Conservation (phyloP, 2,113 vertebrate species). For the Charadrius vociferus region DNA sequence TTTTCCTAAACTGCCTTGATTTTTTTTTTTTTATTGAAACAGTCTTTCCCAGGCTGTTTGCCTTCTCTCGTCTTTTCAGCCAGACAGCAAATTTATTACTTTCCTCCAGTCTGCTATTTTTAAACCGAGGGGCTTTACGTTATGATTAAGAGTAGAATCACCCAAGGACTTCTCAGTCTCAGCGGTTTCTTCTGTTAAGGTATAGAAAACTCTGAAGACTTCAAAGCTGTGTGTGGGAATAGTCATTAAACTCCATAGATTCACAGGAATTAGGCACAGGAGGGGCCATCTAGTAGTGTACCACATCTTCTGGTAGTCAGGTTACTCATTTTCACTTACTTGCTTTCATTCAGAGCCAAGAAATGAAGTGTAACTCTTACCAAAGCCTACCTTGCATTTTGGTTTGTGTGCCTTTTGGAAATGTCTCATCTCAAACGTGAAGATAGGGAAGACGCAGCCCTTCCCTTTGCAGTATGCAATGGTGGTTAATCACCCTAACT, state of each 20-base stretch:
- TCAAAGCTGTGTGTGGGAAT: neutral
- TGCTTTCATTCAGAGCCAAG: neutral
- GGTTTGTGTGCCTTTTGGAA: neutral
- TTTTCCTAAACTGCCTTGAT: neutral
- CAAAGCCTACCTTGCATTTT: neutral
- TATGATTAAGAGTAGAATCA: neutral
- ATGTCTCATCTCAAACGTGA: neutral
- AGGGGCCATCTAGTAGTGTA: neutral
- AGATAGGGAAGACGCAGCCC: neutral
- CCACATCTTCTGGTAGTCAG: neutral
- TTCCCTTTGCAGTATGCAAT: neutral
- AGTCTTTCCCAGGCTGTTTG: neutral
- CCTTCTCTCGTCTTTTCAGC: neutral
- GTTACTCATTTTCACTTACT: neutral
- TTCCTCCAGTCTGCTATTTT: neutral
- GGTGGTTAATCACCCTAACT: neutral
- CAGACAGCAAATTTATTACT: neutral
- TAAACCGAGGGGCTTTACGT: neutral
- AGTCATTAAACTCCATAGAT: neutral
- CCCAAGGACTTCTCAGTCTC: neutral
- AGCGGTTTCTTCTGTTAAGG: neutral
- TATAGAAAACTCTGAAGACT: neutral
- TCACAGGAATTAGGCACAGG: neutral
- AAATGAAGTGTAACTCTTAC: neutral
- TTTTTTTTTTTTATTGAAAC: neutral